Evolutionary conservation across 1,140 invertebrate genomes (phyloP), one percentile per base, ranked within the genome.

Genomic region (Conus betulinus): DNA sequence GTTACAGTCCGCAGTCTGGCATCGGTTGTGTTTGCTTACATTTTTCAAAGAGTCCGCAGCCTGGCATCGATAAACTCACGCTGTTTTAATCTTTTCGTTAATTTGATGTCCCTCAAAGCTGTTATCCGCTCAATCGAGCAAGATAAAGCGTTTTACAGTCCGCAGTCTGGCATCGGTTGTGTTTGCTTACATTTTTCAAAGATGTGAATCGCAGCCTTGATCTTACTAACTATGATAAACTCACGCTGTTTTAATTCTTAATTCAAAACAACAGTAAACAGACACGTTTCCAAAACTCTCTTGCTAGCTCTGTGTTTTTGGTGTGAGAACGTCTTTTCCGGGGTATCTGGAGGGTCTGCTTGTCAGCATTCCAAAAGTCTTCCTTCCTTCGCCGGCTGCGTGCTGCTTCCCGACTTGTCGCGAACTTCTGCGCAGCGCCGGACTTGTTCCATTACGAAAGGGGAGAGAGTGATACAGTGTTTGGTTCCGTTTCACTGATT

Each of bases 401-500:
- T 20, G 67, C 11, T 71, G 67, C 67, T 71, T 71, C 23, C 67
- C 23, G 15, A 13, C 51, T 81, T 51, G 79, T 81, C 79, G 79
- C 79, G 79, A 81, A 81, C 51, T 51, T 53, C 79, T 53, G 5
- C 79, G 79, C 79, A 53, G 79, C 39, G 79, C 23, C 25, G 17
- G 79, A 55, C 79, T 53, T 81, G 51, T 52, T 51, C 79, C 79
- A 81, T 81, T 81, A 4, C 8, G 51, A 51, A 27, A 81, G 51
- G 51, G 79, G 79, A 20, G 57, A 53, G 79, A 5, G 51, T 25
- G 20, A 6, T 52, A 10, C 23, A 81, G 79, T 81, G 79, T 81
- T 81, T 81, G 79, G 79, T 81, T 81, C 79, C 79, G 51, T 81
- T 52, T 81, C 79, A 81, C 17, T 81, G 79, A 81, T 81, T 81